phyloP scores from a whole-genome alignment of 2,113 vertebrate species.

The Mustela nigripes region DNA sequence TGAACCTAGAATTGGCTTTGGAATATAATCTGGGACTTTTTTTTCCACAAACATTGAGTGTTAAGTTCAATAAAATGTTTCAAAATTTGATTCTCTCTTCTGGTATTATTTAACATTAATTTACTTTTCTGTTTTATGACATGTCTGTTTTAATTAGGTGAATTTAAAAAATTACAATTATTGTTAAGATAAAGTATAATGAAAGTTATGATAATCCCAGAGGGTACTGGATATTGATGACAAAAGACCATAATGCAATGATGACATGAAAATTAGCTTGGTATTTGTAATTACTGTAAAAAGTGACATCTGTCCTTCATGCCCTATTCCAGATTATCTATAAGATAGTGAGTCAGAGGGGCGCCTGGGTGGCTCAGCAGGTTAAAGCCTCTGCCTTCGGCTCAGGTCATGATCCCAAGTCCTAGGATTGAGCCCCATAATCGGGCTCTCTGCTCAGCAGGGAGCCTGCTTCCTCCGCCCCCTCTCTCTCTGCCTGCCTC shows the following conservation, averaged over 20 bases:
- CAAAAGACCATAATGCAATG: neutral
- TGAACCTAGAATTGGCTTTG: neutral
- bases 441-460: too few species aligned
- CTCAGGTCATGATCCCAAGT: too few species aligned
- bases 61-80: conserved; percentile 14
- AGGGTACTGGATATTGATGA: neutral
- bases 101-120: neutral
- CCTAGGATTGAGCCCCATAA: too few species aligned
- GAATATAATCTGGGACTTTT: neutral
- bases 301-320: neutral
- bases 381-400: too few species aligned
- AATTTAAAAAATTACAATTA: neutral
- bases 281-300: neutral
- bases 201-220: neutral
- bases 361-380: too few species aligned
- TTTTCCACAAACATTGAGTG: neutral
- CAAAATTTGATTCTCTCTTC: neutral
- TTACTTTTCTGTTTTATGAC: neutral
- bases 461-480: too few species aligned
- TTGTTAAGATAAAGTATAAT: neutral
- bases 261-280: neutral
- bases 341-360: neutral
- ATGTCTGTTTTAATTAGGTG: neutral
- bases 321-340: neutral
- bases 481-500: too few species aligned